Percentiles rank a stretch among this genome's conserved stretches.
These are phyloP conservation scores for Eudyptes chrysolophus DNA, from an alignment of 2,113 vertebrate genomes.

Conservation along the genomic window DNA sequence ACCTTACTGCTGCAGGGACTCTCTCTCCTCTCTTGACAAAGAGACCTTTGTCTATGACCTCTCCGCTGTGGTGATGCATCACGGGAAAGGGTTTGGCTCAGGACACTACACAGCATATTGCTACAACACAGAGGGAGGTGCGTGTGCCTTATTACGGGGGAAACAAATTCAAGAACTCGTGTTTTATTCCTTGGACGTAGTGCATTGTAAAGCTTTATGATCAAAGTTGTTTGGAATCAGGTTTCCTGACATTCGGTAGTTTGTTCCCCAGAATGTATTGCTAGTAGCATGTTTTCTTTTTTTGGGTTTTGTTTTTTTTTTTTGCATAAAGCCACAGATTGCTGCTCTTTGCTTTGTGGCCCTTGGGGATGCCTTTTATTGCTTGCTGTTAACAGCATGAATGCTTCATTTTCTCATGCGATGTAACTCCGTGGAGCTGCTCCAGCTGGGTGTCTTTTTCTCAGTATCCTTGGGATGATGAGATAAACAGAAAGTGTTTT, in stretches of 20 bases:
- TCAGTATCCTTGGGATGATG: background rate
- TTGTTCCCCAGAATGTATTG: background rate
- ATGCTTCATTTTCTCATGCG: background rate
- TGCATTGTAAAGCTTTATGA: background rate
- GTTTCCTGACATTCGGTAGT: background rate
- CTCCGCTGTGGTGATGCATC: conserved; percentile 98
- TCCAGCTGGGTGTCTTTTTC: conserved; percentile 17
- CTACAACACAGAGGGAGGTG: conserved; percentile 99
- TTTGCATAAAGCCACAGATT: background rate
- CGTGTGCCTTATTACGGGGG: conserved; percentile 72
- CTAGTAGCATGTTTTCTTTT: background rate
- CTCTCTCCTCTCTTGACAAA: conserved; percentile 85
- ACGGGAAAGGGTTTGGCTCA: conserved; percentile 99
- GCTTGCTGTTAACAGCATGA: background rate
- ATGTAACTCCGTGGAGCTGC: background rate
- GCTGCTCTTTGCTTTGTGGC: background rate
- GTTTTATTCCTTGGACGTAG: background rate
- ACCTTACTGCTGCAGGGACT: conserved; percentile 95
- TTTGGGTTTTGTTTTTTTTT: background rate
- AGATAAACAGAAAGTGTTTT: conserved; percentile 45
- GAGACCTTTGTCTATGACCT: conserved; percentile 95
- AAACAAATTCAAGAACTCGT: background rate
- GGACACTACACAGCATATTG: conserved; percentile 99
- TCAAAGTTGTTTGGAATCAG: background rate
- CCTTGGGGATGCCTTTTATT: background rate